Conservation (phyloP, 2,888 invertebrate species). For the Dryobota labecula region DNA sequence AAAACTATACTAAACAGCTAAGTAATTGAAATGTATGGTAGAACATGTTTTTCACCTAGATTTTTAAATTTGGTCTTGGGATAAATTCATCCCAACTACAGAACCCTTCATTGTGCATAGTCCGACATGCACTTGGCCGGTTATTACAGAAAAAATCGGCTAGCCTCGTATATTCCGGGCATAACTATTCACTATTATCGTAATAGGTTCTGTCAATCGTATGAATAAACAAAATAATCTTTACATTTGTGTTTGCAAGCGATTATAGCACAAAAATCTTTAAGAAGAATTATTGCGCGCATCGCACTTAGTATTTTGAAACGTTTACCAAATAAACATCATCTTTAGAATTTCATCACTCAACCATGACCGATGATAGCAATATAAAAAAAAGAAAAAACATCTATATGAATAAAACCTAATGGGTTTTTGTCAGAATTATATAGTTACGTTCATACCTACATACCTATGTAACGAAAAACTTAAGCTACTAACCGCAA, state of each 20-base stretch:
- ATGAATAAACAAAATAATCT: background rate
- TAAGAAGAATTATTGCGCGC: constrained; percentile 14
- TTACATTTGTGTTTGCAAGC: background rate
- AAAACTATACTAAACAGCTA: too few species aligned
- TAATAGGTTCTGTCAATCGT: background rate
- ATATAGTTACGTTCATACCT: constrained; percentile 26
- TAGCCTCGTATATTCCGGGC: too few species aligned
- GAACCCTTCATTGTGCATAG: too few species aligned
- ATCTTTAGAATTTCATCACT: constrained; percentile 32
- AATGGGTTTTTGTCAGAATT: constrained; percentile 17
- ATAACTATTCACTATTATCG: too few species aligned
- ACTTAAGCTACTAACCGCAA: constrained; percentile 40
- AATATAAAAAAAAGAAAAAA: constrained; percentile 4
- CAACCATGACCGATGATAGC: constrained; percentile 41
- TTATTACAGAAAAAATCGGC: too few species aligned
- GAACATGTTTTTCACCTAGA: too few species aligned
- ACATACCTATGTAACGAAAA: constrained; percentile 55
- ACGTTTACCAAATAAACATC: constrained; percentile 35
- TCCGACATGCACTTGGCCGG: too few species aligned
- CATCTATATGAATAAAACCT: constrained; percentile 32
- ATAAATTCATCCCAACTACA: too few species aligned
- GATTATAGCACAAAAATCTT: constrained; percentile 2
- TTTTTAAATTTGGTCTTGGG: too few species aligned
- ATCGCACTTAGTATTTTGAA: constrained; percentile 29
- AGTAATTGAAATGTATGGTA: too few species aligned